Percentiles rank a stretch among this genome's conserved stretches.
These are phyloP conservation scores for Perca schrenkii DNA, from an alignment of 2,113 vertebrate species.

Conservation along the genomic window DNA sequence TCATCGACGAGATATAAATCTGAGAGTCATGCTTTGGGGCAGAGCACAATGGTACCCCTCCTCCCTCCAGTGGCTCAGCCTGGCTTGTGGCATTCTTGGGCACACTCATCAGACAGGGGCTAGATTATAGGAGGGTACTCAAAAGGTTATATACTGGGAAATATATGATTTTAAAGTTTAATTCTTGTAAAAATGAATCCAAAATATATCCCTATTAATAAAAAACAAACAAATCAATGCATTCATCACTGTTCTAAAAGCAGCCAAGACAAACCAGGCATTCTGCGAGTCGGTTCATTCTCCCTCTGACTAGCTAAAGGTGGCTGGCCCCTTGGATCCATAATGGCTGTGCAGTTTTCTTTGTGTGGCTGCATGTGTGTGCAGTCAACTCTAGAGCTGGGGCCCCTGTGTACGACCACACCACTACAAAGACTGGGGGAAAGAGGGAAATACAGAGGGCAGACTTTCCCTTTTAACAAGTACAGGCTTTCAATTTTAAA, in stretches of 20 bases:
- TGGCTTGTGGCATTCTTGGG: slow-evolving; percentile 68
- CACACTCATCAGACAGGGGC: slow-evolving; percentile 48
- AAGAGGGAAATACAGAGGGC: slow-evolving; percentile 42
- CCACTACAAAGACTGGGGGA: slow-evolving; percentile 63
- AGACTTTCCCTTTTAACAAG: slow-evolving; percentile 52
- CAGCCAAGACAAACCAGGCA: slow-evolving; percentile 33
- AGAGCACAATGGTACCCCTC: slow-evolving; percentile 68
- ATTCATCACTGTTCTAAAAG: slow-evolving; percentile 35
- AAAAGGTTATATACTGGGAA: slow-evolving; percentile 23
- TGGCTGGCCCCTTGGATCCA: slow-evolving; percentile 71
- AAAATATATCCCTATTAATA: slow-evolving; percentile 10
- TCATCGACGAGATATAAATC: slow-evolving; percentile 79
- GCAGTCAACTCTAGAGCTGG: slow-evolving; percentile 71
- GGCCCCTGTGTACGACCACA: slow-evolving; percentile 65
- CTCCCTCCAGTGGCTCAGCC: slow-evolving; percentile 58
- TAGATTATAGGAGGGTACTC: slow-evolving; percentile 14
- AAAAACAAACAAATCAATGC: slow-evolving; percentile 3
- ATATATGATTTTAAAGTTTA: slow-evolving; percentile 5
- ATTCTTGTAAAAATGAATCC: background rate
- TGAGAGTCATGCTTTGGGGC: slow-evolving; percentile 77
- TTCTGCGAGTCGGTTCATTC: slow-evolving; percentile 62
- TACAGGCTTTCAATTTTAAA: slow-evolving; percentile 45
- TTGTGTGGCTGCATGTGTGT: slow-evolving; percentile 71
- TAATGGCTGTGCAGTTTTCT: slow-evolving; percentile 71
- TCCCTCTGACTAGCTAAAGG: slow-evolving; percentile 63